These are phyloP conservation scores for Pardosa pseudoannulata DNA, from an alignment of 2,888 invertebrate genomes.

Conservation along the genomic window DNA sequence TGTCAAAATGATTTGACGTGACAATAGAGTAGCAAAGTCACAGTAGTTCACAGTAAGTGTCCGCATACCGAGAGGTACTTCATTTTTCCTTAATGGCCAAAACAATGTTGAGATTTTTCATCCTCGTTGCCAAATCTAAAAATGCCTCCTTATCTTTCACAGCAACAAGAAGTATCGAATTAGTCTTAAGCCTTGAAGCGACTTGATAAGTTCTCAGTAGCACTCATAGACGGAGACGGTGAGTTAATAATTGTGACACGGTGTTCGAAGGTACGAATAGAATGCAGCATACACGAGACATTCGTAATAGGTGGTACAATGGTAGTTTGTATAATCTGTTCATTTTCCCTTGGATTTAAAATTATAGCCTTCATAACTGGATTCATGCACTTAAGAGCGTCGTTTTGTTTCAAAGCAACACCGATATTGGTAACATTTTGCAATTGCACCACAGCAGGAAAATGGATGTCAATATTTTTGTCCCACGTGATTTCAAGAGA, in stretches of 20 bases:
- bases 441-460: background rate
- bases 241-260: background rate
- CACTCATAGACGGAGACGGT: background rate
- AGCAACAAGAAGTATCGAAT: background rate
- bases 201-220: background rate
- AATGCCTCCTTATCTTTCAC: background rate
- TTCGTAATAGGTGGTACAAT: background rate
- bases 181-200: background rate
- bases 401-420: background rate
- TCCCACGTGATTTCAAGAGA: background rate
- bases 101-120: background rate
- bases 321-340: background rate
- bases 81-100: background rate
- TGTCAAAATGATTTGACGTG: background rate
- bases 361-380: background rate
- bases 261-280: background rate
- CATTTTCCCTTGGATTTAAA: background rate
- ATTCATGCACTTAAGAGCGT: background rate
- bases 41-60: background rate
- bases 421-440: background rate
- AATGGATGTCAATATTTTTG: background rate
- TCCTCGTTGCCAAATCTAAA: background rate
- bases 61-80: background rate
- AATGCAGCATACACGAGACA: background rate
- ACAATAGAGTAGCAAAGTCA: background rate